Base-by-base conservation (phyloP, 1,140 invertebrate genomes). In the Caenorhabditis inopinata region DNA sequence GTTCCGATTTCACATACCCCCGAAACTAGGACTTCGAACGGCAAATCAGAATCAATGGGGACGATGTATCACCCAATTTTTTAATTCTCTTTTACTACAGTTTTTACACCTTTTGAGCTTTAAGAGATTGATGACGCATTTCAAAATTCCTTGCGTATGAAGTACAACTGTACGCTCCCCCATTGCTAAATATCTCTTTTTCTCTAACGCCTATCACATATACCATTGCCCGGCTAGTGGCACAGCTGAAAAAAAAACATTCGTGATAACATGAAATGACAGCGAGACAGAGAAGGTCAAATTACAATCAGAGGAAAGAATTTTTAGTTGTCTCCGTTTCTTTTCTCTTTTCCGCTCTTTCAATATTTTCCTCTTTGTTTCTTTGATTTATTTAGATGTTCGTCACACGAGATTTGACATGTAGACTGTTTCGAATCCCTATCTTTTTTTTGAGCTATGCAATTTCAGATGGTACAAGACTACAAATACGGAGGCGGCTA, bases 401-500 rank as follows among this genome's bases (percentile, higher is more conserved):
- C 14, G 21, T n/a, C n/a, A n/a, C n/a, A 27, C 7, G 23, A 25
- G 49, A 16, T 51, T 51, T 14, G 14, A n/a, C n/a, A n/a, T n/a
- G n/a, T n/a, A n/a, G 7, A 58, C n/a, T 58, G 51, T 32, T 58
- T 58, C 35, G 35, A n/a, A 29, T 9, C 14, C 51, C 27, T 38
- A 0, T 38, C 32, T 9, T 2, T 12, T 32, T 58, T 58, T 58
- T 48, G 46, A 62, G 5, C n/a, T 16, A 5, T 47, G 12, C 5
- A 25, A 2, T 74, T 47, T 74, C 48, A 53, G 23, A 79, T 79
- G 81, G 81, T 51, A 27, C 75, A 82, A 46, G 78, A 82, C 62
- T 82, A 82, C 46, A 48, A 46, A n/a, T 85, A 84, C 78, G 68
- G 73, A 47, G 79, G 83, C 12, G 77, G 74, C 9, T 83, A 84